phyloP scores from a whole-genome alignment of 2,113 vertebrate genomes.

The Menura novaehollandiae region DNA sequence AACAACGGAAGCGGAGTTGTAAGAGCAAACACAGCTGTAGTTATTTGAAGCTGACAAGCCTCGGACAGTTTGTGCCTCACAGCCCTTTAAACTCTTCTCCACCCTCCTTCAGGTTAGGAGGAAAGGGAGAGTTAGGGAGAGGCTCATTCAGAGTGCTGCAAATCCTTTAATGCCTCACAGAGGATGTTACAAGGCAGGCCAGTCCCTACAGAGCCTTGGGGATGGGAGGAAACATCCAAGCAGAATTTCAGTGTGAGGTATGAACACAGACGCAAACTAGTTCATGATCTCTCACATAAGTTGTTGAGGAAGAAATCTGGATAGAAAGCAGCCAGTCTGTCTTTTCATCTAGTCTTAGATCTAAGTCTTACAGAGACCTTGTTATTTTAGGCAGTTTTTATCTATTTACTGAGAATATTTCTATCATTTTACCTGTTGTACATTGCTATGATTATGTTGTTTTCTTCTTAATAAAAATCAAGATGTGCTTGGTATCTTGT shows the following conservation, averaged over 20 bases:
- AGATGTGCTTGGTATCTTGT: not conserved
- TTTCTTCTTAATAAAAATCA: not conserved
- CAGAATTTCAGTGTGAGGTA: not conserved
- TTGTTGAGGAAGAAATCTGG: not conserved
- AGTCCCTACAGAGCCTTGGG: not conserved
- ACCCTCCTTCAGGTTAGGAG: not conserved
- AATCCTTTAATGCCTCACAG: not conserved
- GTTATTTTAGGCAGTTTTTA: not conserved
- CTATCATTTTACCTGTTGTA: not conserved
- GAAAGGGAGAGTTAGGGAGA: not conserved
- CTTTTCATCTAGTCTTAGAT: not conserved
- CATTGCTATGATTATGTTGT: not conserved
- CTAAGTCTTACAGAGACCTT: not conserved
- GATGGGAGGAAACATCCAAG: not conserved
- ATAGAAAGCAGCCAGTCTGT: not conserved
- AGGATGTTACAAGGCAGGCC: not conserved
- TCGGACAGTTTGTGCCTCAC: not conserved
- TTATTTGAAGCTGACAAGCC: not conserved
- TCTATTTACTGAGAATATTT: not conserved
- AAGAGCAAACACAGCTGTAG: not conserved
- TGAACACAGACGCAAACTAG: not conserved
- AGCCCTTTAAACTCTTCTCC: not conserved
- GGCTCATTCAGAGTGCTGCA: not conserved
- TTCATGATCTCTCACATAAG: not conserved
- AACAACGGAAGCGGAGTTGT: not conserved